Evolutionary conservation across 2,888 invertebrate genomes (phyloP).

Genomic region (Ectobius pallidus): DNA sequence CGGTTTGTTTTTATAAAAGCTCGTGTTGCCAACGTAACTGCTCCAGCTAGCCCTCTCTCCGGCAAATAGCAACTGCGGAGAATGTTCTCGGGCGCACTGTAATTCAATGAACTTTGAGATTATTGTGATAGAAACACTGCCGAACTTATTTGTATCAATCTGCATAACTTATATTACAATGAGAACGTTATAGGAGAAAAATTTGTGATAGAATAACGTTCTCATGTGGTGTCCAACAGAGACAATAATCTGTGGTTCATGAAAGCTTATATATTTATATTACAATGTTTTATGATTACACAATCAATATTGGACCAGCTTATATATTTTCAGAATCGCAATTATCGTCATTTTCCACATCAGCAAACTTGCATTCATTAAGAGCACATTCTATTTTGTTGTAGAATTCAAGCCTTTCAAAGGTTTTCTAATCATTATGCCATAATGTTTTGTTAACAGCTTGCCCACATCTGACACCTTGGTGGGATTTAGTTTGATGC

Average conservation of each 20-base stretch:
- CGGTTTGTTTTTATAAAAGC: no score
- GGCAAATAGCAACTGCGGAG: no score
- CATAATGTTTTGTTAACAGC: background rate
- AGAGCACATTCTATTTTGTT: background rate
- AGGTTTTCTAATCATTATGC: background rate
- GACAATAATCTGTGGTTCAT: no score
- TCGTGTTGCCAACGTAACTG: no score
- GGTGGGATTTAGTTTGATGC: background rate
- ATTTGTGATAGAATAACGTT: background rate
- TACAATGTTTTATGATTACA: background rate
- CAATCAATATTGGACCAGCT: background rate
- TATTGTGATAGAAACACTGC: background rate
- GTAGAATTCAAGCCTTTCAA: background rate
- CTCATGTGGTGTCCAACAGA: no score
- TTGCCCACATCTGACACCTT: background rate
- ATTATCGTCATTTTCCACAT: background rate
- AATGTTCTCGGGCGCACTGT: no score
- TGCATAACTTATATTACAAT: background rate
- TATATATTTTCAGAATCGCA: background rate
- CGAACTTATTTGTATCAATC: no score
- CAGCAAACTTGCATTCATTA: background rate
- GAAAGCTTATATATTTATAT: background rate
- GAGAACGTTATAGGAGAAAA: background rate
- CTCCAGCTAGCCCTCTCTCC: no score
- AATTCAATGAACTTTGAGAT: background rate